Evolutionary conservation across 2,797 vertebrate genomes (phyloP).

Genomic region (Tragelaphus eurycerus): DNA sequence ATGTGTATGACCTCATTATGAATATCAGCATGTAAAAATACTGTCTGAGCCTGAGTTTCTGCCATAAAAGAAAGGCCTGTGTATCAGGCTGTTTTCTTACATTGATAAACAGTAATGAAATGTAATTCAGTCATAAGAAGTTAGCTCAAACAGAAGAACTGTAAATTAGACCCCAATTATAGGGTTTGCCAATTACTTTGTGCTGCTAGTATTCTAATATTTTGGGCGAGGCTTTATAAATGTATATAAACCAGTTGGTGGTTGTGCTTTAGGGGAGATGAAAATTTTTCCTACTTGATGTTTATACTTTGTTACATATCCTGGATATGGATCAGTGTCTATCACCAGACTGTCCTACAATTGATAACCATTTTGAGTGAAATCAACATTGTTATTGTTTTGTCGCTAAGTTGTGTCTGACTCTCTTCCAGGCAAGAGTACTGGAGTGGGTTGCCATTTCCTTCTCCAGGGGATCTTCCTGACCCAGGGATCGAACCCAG

Average conservation of each 20-base stretch:
- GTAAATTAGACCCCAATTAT: neutral
- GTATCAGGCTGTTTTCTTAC: neutral
- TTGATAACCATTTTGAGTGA: constrained; percentile 29
- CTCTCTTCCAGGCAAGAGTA: neutral
- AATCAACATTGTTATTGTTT: neutral
- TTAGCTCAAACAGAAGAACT: constrained; percentile 37
- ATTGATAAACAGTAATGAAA: constrained; percentile 7
- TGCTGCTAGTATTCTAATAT: neutral
- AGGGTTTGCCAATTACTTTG: neutral
- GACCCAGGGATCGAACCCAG: neutral
- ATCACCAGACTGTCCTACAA: neutral
- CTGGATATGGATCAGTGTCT: constrained; percentile 23
- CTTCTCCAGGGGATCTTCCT: neutral
- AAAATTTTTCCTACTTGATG: constrained; percentile 9
- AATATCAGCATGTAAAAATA: neutral
- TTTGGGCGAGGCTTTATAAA: constrained; percentile 30
- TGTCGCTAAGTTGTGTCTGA: neutral
- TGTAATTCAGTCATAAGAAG: neutral
- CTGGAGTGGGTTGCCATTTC: neutral
- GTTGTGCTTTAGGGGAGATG: constrained; percentile 9
- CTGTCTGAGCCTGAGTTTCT: constrained; percentile 27
- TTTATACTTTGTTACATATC: constrained; percentile 27
- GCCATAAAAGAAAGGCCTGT: neutral
- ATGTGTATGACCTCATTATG: neutral
- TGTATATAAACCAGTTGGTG: neutral